Base-by-base conservation (phyloP, 2,113 vertebrate species). In the Oreotrochilus melanogaster region DNA sequence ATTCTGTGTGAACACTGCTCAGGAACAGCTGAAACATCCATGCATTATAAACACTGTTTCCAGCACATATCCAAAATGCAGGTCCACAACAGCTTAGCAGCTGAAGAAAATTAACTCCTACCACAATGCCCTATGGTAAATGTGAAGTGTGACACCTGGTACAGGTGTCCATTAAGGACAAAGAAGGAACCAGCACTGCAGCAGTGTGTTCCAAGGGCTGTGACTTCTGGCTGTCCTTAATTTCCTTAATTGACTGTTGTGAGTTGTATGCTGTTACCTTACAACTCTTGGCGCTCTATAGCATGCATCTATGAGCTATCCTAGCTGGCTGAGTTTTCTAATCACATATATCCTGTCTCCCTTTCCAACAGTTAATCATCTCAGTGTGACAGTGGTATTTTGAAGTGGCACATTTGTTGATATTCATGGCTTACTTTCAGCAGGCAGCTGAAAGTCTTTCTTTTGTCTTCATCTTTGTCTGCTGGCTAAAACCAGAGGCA, bases 191-290 rank as follows among this genome's bases (percentile, higher is more conserved):
- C 43, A 72, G 25, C 5, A 33, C 11, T 18, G 43, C 39, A 60
- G 39, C 57, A 85, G 35, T 1, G 1, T 0, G 0, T 42, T 74
- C 19, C 48, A 14, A 35, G 18, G 35, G 15, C 75, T 66, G 18
- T 48, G 45, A 57, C 33, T 13, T 73, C 72, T 86, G 79, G 2
- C 64, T 89, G 33, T n/a, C 60, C 33, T 73, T 50, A 42, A 42
- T 25, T 23, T 56, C 11, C 51, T 58, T 65, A 78, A 78, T 28
- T 47, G 48, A 51, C 10, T 47, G 14, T 27, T 33, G 33, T 27
- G 45, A 35, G 35, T 13, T 23, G 3, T 50, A 7, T 30, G 21
- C 6, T 57, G 8, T 66, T 84, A 39, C 22, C 9, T 87, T 45
- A 11, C 1, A 6, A 19, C 45, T 33, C 33, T 88, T 74, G 53